Base-by-base conservation (phyloP, 2,797 vertebrate genomes). In the Ibycter americanus region DNA sequence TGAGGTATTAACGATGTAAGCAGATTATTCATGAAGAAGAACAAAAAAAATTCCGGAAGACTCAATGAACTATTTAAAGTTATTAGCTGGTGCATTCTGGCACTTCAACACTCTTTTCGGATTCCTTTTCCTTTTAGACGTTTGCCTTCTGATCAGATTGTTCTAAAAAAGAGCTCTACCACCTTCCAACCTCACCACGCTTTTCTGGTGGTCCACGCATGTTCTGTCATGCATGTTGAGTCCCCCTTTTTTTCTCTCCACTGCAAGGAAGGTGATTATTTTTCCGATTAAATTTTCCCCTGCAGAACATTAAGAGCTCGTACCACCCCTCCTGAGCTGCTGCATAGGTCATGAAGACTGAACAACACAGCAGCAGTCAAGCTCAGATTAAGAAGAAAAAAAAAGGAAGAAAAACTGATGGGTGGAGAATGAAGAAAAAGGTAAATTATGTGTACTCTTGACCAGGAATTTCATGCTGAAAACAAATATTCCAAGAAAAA, bases 1-100 rank as follows among this genome's bases (percentile, higher is more conserved):
- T 98, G 94, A 98, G 98, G 98, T 98, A 97, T 98, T 99, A 99
- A 99, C 98, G 98, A 99, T 99, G 99, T 99, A 99, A 99, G 99
- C 99, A 99, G 99, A 99, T 99, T 99, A 99, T 99, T 99, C 98
- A 99, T 97, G 97, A 98, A 98, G 97, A 98, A 98, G 98, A 98
- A 98, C 97, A 98, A 98, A 98, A 98, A 97, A 98, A 98, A 98
- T 98, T 98, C 98, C 97, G 96, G 98, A 98, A 98, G 97, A 98
- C 98, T 98, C 98, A 98, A 97, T 98, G 98, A 98, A 98, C 98
- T 98, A 98, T 98, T 98, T 98, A 98, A 98, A 98, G 98, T 98
- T 98, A 98, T 98, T 98, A 98, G 97, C 97, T 93, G 92, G 84
- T 96, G 97, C 96, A 98, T 98, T 98, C 95, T 97, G 96, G 96